Evolutionary conservation across 2,888 invertebrate genomes (phyloP).

Genomic region (Pandemis heparana): DNA sequence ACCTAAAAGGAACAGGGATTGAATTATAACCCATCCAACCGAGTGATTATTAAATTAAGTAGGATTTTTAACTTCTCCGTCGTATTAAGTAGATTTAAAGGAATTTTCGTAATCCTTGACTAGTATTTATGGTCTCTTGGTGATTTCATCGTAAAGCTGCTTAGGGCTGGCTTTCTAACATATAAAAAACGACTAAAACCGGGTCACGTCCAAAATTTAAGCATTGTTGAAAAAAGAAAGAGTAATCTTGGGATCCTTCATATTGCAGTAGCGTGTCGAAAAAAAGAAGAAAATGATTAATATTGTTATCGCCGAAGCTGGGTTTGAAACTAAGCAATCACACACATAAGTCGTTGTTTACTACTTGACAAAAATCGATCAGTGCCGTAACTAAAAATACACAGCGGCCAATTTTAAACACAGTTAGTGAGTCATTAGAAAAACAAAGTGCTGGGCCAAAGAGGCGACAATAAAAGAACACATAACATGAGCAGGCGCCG

Average conservation of each 20-base stretch:
- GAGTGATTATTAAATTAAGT: background rate
- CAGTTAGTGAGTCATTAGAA: conserved; percentile 76
- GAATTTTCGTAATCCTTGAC: background rate
- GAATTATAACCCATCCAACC: conserved; percentile 7
- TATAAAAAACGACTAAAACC: background rate
- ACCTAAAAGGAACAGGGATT: background rate
- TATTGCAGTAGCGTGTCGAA: too few relatives aligned
- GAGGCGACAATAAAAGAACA: conserved; percentile 73
- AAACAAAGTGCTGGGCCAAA: conserved; percentile 66
- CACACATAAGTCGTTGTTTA: conserved; percentile 31
- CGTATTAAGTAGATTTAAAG: background rate
- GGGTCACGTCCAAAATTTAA: background rate
- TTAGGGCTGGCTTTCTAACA: background rate
- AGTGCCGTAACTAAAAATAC: conserved; percentile 45
- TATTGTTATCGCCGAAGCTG: too few relatives aligned
- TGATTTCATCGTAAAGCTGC: background rate
- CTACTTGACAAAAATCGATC: conserved; percentile 46
- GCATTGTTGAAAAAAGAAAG: background rate
- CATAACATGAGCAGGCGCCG: conserved; percentile 69
- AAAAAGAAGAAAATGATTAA: too few relatives aligned
- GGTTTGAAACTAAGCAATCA: background rate
- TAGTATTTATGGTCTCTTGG: background rate
- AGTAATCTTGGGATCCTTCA: too few relatives aligned
- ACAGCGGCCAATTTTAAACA: conserved; percentile 64
- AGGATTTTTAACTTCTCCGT: background rate